phyloP scores from a whole-genome alignment of 1,140 invertebrate species.

The Cryptotermes secundus region DNA sequence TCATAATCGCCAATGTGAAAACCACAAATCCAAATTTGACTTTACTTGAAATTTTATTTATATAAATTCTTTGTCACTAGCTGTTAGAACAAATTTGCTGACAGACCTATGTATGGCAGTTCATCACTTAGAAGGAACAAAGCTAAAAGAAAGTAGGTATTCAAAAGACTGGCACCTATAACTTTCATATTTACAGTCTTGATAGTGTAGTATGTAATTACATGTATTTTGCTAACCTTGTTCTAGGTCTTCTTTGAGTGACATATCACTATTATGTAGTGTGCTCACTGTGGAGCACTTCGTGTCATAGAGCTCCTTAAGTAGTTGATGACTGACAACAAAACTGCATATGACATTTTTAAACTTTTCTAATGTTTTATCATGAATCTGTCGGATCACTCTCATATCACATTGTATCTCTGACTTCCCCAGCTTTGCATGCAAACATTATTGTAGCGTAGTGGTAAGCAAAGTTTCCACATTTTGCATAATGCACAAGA shows the following conservation, averaged over 20 bases:
- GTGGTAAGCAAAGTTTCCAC: neutral
- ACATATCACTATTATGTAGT: neutral
- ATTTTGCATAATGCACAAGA: neutral
- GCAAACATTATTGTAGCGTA: slow-evolving; percentile 2
- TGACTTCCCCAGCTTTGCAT: neutral
- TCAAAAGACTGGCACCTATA: too few species aligned
- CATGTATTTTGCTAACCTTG: neutral
- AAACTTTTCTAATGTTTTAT: neutral
- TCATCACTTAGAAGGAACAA: too few species aligned
- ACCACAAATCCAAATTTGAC: too few species aligned
- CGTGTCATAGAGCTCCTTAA: neutral
- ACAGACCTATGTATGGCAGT: too few species aligned
- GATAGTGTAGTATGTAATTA: neutral
- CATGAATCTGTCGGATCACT: neutral
- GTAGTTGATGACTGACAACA: neutral
- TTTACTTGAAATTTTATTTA: too few species aligned
- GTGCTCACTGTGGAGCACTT: neutral
- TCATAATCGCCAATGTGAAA: too few species aligned
- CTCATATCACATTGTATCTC: neutral
- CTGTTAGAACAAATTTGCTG: too few species aligned
- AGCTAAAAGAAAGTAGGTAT: too few species aligned
- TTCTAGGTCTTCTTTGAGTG: neutral
- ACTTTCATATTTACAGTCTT: too few species aligned
- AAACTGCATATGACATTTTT: neutral
- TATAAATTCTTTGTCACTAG: too few species aligned